These are phyloP conservation scores for Ophonus ardosiacus DNA, from an alignment of 2,888 invertebrate species.

Conservation along the genomic window DNA sequence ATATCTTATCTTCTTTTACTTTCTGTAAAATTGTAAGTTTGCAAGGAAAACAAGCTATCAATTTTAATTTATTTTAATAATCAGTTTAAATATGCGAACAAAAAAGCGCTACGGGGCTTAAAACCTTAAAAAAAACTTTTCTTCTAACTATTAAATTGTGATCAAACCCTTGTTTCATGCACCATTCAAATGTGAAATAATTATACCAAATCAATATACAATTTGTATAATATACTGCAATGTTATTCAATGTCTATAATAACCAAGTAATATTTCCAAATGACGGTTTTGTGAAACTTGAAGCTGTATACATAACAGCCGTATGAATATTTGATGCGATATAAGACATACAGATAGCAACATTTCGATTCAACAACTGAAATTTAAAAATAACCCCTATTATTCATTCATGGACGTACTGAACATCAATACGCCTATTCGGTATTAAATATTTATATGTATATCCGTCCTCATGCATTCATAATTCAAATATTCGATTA, in stretches of 20 bases:
- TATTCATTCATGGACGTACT: slow-evolving; percentile 39
- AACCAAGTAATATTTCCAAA: background rate
- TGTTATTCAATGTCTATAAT: background rate
- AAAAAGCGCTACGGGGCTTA: no score
- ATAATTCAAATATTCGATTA: background rate
- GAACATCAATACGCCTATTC: slow-evolving; percentile 38
- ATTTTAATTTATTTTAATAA: no score
- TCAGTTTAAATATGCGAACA: no score
- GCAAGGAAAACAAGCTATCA: no score
- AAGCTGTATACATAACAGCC: background rate
- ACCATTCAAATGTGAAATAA: background rate
- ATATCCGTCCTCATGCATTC: slow-evolving; percentile 1
- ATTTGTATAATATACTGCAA: background rate
- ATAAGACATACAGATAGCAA: slow-evolving; percentile 16
- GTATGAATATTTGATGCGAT: slow-evolving; percentile 25
- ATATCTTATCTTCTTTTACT: no score
- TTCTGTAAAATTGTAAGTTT: no score
- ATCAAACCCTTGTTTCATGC: background rate
- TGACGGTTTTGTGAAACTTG: slow-evolving; percentile 2
- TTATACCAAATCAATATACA: background rate
- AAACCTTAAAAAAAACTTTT: no score
- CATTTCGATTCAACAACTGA: slow-evolving; percentile 31
- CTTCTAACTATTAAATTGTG: no score
- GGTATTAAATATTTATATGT: slow-evolving; percentile 31
- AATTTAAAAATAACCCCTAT: slow-evolving; percentile 35